phyloP scores from a whole-genome alignment of 1,140 invertebrate genomes.

The Plectrocnemia conspersa region DNA sequence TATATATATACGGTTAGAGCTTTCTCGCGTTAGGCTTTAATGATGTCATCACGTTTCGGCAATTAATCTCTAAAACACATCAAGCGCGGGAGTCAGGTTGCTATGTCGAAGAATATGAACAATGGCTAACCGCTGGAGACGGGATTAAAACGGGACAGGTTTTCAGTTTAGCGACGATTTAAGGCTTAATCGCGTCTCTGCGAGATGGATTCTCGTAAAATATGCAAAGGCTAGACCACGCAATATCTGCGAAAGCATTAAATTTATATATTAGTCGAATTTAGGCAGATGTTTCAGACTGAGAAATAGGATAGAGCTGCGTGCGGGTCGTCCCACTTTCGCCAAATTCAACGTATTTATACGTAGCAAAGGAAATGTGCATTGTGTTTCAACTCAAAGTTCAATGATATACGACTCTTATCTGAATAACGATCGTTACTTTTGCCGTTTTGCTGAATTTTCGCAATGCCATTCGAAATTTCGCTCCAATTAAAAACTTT shows the following conservation, averaged over 20 bases:
- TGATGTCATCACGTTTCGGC: conserved; percentile 21
- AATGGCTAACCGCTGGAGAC: conserved; percentile 2
- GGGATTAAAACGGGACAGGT: neutral
- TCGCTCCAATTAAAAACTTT: neutral
- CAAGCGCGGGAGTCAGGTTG: conserved; percentile 14
- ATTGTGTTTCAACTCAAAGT: no score
- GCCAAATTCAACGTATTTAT: no score
- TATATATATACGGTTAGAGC: neutral
- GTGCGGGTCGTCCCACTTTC: no score
- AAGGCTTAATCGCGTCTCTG: neutral
- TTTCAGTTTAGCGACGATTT: neutral
- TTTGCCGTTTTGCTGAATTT: no score
- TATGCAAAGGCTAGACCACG: neutral
- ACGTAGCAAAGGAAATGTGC: no score
- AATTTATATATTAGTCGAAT: neutral
- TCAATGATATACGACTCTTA: no score
- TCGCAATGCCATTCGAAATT: no score
- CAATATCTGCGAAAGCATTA: neutral
- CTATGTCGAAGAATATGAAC: conserved; percentile 10
- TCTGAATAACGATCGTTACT: no score
- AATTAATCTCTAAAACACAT: conserved; percentile 18
- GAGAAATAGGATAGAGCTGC: no score
- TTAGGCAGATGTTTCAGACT: no score
- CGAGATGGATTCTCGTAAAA: neutral
- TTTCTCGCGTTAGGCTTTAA: no score